Evolutionary conservation across 2,797 vertebrate species (phyloP).

Genomic region (Acanthopagrus latus): DNA sequence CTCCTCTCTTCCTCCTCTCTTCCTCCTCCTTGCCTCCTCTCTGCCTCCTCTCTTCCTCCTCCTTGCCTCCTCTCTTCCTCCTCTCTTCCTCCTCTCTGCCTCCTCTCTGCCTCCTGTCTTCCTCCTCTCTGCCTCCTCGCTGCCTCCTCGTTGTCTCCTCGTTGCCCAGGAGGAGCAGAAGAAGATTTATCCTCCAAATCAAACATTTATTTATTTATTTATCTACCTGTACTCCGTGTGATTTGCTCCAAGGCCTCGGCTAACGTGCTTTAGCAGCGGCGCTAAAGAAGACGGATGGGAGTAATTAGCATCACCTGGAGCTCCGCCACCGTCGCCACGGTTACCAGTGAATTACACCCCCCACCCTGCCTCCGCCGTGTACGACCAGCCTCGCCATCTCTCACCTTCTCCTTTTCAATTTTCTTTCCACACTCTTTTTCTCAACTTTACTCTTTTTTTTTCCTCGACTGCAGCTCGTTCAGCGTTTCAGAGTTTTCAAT

Average conservation of each 20-base stretch:
- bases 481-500: not conserved
- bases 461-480: not conserved
- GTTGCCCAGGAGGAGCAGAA: conserved; percentile 14
- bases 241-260: conserved; percentile 47
- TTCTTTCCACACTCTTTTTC: not conserved
- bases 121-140: not conserved
- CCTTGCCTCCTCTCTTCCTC: too few species aligned
- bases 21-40: too few species aligned
- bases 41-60: too few species aligned
- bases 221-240: conserved; percentile 37
- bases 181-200: conserved; percentile 54
- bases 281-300: conserved; percentile 68
- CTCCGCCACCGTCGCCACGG: conserved; percentile 30
- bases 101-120: too few species aligned
- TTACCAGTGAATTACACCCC: conserved; percentile 31
- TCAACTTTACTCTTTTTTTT: not conserved
- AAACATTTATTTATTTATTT: conserved; percentile 67
- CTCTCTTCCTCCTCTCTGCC: too few species aligned
- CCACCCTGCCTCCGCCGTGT: not conserved
- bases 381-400: conserved; percentile 12
- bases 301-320: conserved; percentile 68
- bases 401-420: conserved; percentile 13
- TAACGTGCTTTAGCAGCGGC: conserved; percentile 44
- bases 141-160: not conserved
- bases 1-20: too few species aligned